Percentiles rank a stretch among this genome's conserved stretches.
Conservation (phyloP, 2,113 vertebrate species). For the Parus major region DNA sequence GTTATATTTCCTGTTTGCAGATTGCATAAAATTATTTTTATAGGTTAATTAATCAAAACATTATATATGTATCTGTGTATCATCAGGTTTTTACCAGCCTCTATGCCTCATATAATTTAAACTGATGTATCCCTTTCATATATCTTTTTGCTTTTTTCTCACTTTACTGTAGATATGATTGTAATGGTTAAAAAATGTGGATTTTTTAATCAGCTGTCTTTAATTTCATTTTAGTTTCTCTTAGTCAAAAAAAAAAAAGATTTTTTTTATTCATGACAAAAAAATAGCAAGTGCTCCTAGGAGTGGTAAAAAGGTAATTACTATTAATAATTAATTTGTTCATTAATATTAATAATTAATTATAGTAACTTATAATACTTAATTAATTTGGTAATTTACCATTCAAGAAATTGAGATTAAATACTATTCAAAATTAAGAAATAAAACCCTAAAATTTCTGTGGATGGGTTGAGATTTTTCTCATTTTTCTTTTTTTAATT, state of each 20-base stretch:
- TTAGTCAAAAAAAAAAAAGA: background rate
- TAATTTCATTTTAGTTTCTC: background rate
- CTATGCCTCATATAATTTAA: background rate
- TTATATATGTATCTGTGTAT: background rate
- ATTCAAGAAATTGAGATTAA: background rate
- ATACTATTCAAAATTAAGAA: background rate
- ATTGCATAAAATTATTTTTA: background rate
- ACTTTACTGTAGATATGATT: background rate
- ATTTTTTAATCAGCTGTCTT: background rate
- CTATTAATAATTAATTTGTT: background rate
- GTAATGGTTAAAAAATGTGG: background rate
- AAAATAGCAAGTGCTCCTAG: background rate
- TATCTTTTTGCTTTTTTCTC: background rate
- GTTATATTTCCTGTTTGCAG: background rate
- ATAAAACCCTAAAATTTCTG: background rate
- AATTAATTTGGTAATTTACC: background rate
- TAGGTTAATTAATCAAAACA: background rate
- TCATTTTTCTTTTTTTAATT: background rate
- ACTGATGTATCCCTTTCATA: background rate
- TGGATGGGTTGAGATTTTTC: background rate
- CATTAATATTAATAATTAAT: background rate
- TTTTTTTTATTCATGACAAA: background rate
- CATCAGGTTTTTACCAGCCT: background rate
- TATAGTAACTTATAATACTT: background rate
- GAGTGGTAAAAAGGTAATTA: background rate